phyloP scores from a whole-genome alignment of 2,113 vertebrate genomes.

The Martes martes region DNA sequence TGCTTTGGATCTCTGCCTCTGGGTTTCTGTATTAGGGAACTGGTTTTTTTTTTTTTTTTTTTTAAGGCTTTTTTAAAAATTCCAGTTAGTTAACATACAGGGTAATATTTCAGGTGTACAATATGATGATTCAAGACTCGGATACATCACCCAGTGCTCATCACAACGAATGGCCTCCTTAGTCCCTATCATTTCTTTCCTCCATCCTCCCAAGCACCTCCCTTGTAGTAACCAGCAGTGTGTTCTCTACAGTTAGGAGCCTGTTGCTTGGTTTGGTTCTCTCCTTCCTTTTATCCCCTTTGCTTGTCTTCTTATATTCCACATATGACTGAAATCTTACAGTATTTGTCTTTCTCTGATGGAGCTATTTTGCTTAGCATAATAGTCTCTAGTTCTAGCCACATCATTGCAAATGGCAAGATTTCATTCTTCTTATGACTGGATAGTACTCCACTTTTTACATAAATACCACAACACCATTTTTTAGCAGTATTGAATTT shows the following conservation, averaged over 20 bases:
- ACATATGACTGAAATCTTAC: background rate
- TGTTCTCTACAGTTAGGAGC: background rate
- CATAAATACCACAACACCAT: background rate
- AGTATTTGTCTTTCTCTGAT: background rate
- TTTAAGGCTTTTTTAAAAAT: no score
- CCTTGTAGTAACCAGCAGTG: background rate
- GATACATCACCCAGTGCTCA: background rate
- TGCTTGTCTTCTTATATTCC: background rate
- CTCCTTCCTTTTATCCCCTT: background rate
- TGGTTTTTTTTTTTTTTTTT: background rate
- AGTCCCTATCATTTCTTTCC: background rate
- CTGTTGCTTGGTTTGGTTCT: background rate
- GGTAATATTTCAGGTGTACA: background rate
- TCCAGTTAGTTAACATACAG: background rate
- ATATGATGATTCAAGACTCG: background rate
- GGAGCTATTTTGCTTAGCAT: background rate
- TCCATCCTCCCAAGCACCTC: background rate
- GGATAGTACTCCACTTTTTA: no score
- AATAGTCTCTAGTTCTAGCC: background rate
- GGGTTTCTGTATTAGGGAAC: background rate
- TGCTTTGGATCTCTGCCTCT: constrained; percentile 19
- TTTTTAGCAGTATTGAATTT: background rate
- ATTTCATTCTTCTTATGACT: background rate
- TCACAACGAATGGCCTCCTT: background rate
- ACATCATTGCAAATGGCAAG: background rate